Evolutionary conservation across 2,888 invertebrate genomes (phyloP).

Genomic region (Melinaea marsaeus): DNA sequence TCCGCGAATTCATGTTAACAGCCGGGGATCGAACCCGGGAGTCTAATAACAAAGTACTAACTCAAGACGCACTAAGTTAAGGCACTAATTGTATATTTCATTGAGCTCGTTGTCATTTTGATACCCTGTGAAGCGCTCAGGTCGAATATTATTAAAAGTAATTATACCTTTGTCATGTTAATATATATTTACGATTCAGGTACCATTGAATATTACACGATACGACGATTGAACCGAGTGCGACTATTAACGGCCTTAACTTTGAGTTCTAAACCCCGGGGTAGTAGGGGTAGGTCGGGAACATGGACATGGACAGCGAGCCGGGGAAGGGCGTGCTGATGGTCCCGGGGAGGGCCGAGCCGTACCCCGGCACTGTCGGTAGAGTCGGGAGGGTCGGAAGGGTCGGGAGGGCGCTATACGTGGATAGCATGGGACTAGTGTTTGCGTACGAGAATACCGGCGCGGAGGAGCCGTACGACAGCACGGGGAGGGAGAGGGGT

Average conservation of each 20-base stretch:
- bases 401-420: conserved; percentile 50
- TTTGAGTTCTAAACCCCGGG: conserved; percentile 44
- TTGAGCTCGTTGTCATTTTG: conserved; percentile 62
- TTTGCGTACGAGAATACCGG: conserved; percentile 72
- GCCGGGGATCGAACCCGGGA: not conserved
- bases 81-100: conserved; percentile 42
- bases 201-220: conserved; percentile 8
- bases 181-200: conserved; percentile 12
- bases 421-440: conserved; percentile 54
- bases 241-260: too few relatives aligned
- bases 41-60: not conserved
- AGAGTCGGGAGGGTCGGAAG: conserved; percentile 52
- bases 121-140: conserved; percentile 54
- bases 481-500: conserved; percentile 63
- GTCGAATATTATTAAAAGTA: conserved; percentile 10
- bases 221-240: too few relatives aligned
- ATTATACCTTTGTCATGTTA: not conserved
- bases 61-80: conserved; percentile 39
- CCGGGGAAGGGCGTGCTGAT: conserved; percentile 53
- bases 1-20: too few relatives aligned
- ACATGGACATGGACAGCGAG: conserved; percentile 48
- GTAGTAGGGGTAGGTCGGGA: conserved; percentile 64
- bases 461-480: conserved; percentile 48
- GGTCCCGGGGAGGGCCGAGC: conserved; percentile 50
- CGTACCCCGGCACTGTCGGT: conserved; percentile 57